Percentiles rank a stretch among this genome's conserved stretches.
Conservation (phyloP, 2,113 vertebrate genomes). For the Turdus rufiventris region DNA sequence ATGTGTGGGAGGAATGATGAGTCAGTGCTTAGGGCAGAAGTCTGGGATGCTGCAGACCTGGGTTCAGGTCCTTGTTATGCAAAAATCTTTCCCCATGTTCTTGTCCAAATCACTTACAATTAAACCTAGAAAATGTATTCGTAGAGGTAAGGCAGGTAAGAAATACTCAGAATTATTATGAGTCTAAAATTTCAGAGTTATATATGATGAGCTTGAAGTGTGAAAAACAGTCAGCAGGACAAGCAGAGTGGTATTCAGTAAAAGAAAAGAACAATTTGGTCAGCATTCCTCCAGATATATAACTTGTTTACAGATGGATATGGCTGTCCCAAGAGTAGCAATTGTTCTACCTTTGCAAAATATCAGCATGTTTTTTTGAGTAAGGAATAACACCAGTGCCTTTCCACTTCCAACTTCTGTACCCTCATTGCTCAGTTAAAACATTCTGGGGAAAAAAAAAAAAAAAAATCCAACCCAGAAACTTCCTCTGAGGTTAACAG, state of each 20-base stretch:
- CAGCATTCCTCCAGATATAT: background rate
- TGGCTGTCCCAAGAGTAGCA: background rate
- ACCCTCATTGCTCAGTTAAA: fast-evolving
- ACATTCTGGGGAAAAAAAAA: background rate
- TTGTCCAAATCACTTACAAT: background rate
- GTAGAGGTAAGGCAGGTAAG: background rate
- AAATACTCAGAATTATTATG: background rate
- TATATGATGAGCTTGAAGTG: background rate
- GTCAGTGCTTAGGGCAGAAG: background rate
- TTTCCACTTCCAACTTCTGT: background rate
- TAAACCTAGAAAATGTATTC: background rate
- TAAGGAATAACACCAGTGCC: background rate
- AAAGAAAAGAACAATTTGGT: background rate
- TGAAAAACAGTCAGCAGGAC: background rate
- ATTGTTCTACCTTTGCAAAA: background rate
- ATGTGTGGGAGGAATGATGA: background rate
- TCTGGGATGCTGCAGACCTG: background rate
- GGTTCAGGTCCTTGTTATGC: background rate
- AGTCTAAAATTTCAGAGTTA: background rate
- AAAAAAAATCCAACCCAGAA: background rate
- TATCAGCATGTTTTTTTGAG: background rate
- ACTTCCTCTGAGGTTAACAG: background rate
- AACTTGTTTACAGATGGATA: background rate
- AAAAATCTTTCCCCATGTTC: background rate
- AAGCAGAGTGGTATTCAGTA: background rate